These are phyloP conservation scores for Bombus sylvicola DNA, from an alignment of 1,140 invertebrate genomes.

Conservation along the genomic window DNA sequence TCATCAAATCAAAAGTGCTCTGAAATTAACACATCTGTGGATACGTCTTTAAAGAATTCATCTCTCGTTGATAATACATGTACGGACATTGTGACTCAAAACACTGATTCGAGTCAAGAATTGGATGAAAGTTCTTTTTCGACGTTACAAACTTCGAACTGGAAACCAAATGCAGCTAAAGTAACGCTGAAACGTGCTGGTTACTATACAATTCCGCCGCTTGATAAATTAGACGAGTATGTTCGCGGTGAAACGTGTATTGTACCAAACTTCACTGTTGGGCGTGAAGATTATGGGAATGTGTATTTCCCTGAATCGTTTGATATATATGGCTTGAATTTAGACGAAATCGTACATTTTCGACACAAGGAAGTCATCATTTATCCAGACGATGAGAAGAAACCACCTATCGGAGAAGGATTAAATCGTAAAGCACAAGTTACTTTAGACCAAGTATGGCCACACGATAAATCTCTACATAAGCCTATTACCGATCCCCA, in stretches of 20 bases:
- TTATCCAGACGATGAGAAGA: conserved; percentile 88
- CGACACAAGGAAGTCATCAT: conserved; percentile 90
- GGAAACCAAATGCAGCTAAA: conserved; percentile 84
- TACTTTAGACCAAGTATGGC: conserved; percentile 97
- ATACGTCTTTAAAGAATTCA: conserved; percentile 50
- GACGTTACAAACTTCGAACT: conserved; percentile 71
- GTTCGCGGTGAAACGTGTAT: conserved; percentile 88
- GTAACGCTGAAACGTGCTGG: conserved; percentile 87
- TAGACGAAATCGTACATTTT: conserved; percentile 94
- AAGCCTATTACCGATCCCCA: conserved; percentile 92
- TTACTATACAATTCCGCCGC: conserved; percentile 89
- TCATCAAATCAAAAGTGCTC: conserved; percentile 31
- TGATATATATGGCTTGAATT: conserved; percentile 93
- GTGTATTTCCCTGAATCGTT: conserved; percentile 94
- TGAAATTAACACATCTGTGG: conserved; percentile 24
- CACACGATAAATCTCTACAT: conserved; percentile 92
- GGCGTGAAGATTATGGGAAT: conserved; percentile 95
- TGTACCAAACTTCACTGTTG: conserved; percentile 95
- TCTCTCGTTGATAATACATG: conserved; percentile 56
- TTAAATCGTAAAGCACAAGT: conserved; percentile 96
- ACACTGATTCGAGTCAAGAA: conserved; percentile 72
- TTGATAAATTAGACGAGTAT: conserved; percentile 85
- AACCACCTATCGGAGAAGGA: conserved; percentile 89
- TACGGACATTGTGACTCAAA: conserved; percentile 38
- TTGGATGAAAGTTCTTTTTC: conserved; percentile 67